Base-by-base conservation (phyloP, 2,888 invertebrate species). In the Coenonympha arcania region DNA sequence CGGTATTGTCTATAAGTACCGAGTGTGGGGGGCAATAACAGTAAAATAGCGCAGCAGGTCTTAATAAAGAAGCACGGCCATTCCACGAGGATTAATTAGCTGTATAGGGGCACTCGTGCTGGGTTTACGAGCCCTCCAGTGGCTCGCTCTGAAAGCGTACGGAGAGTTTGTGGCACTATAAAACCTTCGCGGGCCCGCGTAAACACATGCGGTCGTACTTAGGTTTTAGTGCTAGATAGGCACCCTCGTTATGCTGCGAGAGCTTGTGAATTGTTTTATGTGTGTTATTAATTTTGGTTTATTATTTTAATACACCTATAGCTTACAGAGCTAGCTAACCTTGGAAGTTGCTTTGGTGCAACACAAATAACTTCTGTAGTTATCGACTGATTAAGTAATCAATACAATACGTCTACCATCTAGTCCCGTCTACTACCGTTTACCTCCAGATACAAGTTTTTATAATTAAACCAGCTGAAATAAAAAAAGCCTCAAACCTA, bases 21-120 rank as follows among this genome's bases (percentile, higher is more conserved):
- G 61, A 60, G 58, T 52, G 52, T 62, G 40, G 56, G 60, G 60
- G 64, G 54, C 50, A 50, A 45, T 54, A 51, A 58, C 53, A 54
- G 57, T 58, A 52, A 59, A 58, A 59, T 55, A 44, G 50, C 51
- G 44, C 36, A 47, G 51, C 52, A 48, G 45, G 52, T 47, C 54
- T 56, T 57, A 57, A 58, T 56, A 57, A 54, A 55, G 49, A 60
- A 59, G 58, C 56, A 50, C 52, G 56, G 53, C 52, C 55, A 57
- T 65, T 62, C 55, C 57, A 54, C 22, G 42, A 54, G 64, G 72
- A 73, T 77, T 76, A 79, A 78, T 79, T 77, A 76, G 68, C 61
- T 64, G 64, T 63, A 61, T 58, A 65, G 48, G 39, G 56, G 62
- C 59, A 64, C 65, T 70, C 69, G 71, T 69, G 64, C 66, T 69